Evolutionary conservation across 2,797 vertebrate genomes (phyloP).

Genomic region (Sternotherus odoratus): DNA sequence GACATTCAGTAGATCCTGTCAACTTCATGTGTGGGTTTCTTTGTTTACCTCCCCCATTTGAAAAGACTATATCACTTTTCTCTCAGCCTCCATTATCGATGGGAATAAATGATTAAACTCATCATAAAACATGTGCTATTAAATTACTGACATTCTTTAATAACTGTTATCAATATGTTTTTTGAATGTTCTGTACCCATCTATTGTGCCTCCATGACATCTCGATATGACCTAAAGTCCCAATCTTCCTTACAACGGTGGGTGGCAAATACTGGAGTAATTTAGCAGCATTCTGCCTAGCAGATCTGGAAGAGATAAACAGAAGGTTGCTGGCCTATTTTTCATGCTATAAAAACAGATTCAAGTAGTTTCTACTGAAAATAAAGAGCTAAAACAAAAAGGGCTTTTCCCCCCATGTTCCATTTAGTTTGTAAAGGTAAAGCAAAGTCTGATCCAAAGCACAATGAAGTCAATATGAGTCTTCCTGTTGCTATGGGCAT

Average conservation of each 20-base stretch:
- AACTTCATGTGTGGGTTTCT: neutral
- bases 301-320: neutral
- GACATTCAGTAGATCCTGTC: neutral
- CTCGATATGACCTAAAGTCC: constrained; percentile 5
- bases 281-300: constrained; percentile 11
- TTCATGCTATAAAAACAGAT: neutral
- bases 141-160: neutral
- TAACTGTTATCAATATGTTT: neutral
- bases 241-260: constrained; percentile 19
- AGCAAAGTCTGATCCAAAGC: accelerated
- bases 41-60: neutral
- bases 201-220: neutral
- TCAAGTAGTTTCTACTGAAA: neutral
- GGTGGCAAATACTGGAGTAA: neutral
- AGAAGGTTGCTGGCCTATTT: neutral
- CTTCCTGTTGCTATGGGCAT: neutral
- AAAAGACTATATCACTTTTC: neutral
- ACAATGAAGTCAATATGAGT: neutral
- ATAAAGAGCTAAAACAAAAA: neutral
- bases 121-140: neutral
- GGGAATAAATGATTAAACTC: neutral
- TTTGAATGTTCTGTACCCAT: accelerated
- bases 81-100: neutral
- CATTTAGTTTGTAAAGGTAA: neutral
- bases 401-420: neutral